Base-by-base conservation (phyloP, 2,888 invertebrate genomes). In the Hoplodrina ambigua region DNA sequence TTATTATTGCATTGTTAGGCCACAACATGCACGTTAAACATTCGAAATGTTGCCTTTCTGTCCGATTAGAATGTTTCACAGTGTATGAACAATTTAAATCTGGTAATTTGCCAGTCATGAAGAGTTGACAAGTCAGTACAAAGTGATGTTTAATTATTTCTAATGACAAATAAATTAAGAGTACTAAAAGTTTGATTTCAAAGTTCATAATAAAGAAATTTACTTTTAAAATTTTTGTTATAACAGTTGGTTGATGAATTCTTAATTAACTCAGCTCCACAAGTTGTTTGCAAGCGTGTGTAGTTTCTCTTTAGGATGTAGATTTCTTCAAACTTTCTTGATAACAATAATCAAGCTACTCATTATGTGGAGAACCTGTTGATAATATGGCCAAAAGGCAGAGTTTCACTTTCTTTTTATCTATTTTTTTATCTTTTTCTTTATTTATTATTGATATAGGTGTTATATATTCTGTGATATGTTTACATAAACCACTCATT, bases 91-190 rank as follows among this genome's bases (percentile, higher is more conserved):
- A 71, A 70, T 73, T 50, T 30, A 54, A 82, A 73, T 63, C 59
- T 79, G 58, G 30, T 78, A 78, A 57, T 77, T 72, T 77, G 83
- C 80, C 75, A 83, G 78, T 82, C 83, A 82, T 72, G 78, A 67
- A 52, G 57, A 59, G 57, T 64, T 75, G 72, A 78, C 71, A 67
- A 68, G 61, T 71, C 56, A 25, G 10, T 54, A 78, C 37, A 13
- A 60, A 56, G 56, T 67, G 30, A 58, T 68, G 65, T 60, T 53
- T 63, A 56, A 54, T 72, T 65, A 44, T 44, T 49, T 59, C 0
- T 53, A 19, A 53, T 52, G 20, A 57, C 19, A 30, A 53, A 7
- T 44, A 52, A 7, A 8, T 10, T 58, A 30, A 0, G 13, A 54
- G 19, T 19, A 78, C 62, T 63, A 68, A 81, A 46, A 60, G 15